Conservation (phyloP, 2,797 vertebrate genomes). For the Notolabrus celidotus region DNA sequence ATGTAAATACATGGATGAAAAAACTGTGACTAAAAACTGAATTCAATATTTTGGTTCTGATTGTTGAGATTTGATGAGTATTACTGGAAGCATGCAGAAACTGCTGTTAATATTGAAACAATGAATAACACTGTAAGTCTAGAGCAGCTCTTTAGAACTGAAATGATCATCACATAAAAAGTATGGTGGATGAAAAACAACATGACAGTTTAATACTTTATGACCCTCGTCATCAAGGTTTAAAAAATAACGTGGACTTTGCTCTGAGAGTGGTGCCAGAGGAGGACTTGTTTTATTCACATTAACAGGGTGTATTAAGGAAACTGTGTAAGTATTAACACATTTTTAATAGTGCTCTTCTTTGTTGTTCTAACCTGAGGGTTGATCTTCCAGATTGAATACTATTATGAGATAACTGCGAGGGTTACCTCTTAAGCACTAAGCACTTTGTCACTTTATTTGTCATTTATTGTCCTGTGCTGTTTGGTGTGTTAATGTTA, state of each 20-base stretch:
- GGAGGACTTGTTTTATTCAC: neutral
- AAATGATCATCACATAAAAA: neutral
- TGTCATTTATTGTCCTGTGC: too few species aligned
- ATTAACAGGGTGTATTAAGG: neutral
- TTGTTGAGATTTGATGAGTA: neutral
- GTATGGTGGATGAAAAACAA: neutral
- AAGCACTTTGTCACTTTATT: too few species aligned
- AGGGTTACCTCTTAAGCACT: too few species aligned
- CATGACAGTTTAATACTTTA: neutral
- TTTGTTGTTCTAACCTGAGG: neutral
- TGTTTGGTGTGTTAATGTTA: too few species aligned
- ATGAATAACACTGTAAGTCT: neutral
- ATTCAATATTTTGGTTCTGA: constrained; percentile 2
- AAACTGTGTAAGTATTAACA: neutral
- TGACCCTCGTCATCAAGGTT: neutral
- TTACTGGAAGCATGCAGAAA: constrained; percentile 21
- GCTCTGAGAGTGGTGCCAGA: neutral
- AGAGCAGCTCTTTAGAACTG: neutral
- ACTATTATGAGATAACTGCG: neutral
- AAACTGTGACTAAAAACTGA: neutral
- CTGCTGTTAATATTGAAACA: neutral
- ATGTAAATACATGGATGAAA: neutral
- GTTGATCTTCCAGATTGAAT: neutral
- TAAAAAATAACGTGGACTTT: neutral
- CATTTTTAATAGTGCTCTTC: neutral